phyloP scores from a whole-genome alignment of 2,888 invertebrate genomes.

The Pterobdella sp. region DNA sequence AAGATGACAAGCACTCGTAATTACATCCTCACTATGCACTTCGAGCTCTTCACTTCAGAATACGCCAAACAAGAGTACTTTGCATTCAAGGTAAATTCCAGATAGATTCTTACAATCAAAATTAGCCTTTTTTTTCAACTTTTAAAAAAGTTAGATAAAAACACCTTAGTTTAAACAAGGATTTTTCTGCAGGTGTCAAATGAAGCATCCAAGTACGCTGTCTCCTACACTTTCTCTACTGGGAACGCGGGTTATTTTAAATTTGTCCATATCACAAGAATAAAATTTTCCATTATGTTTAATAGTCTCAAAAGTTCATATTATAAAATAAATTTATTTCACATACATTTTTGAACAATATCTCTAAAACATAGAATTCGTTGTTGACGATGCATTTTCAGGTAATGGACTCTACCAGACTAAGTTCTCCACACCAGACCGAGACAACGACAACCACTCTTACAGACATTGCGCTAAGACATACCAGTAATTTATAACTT shows the following conservation, averaged over 20 bases:
- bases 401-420: not conserved
- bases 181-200: no score
- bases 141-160: no score
- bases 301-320: not conserved
- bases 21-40: not conserved
- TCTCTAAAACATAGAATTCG: not conserved
- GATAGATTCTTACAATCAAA: no score
- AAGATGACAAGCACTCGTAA: not conserved
- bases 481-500: no score
- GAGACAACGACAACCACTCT: conserved; percentile 1
- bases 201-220: not conserved
- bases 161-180: no score
- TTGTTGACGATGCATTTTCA: not conserved
- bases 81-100: not conserved
- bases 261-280: not conserved
- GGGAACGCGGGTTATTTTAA: not conserved
- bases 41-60: not conserved
- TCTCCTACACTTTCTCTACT: not conserved
- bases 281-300: not conserved
- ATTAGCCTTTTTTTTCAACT: no score
- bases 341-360: not conserved
- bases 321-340: not conserved
- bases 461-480: no score
- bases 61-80: not conserved
- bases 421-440: not conserved